Conservation (phyloP, 2,888 invertebrate genomes). For the Chalcosyrphus nemorum region DNA sequence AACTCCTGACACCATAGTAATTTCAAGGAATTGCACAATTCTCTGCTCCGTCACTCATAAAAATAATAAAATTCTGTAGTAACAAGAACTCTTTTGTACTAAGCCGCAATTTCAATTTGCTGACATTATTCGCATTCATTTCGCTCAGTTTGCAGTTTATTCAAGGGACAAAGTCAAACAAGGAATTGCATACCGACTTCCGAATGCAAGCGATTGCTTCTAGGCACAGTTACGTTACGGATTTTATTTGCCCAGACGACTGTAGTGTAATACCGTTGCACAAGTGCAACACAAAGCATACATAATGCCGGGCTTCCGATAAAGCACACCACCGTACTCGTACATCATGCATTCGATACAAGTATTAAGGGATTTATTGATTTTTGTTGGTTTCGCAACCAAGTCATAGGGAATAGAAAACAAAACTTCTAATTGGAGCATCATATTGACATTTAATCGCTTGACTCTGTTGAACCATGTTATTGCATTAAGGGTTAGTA, state of each 20-base stretch:
- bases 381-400: background rate
- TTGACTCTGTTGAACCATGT: background rate
- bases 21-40: background rate
- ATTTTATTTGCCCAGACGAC: background rate
- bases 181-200: background rate
- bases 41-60: background rate
- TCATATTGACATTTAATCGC: background rate
- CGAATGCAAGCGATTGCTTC: background rate
- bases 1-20: background rate
- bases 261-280: background rate
- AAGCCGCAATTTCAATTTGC: background rate
- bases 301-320: background rate
- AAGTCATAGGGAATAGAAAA: background rate
- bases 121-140: background rate
- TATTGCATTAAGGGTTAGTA: background rate
- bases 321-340: background rate
- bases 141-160: background rate
- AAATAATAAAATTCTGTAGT: background rate
- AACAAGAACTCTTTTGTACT: background rate
- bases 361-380: constrained; percentile 3
- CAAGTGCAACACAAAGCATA: background rate
- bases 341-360: background rate
- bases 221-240: background rate
- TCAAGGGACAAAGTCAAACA: background rate
- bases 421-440: background rate